A percentile compares a stretch with the other conserved stretches of the same genome.
Evolutionary conservation across 1,140 invertebrate genomes (phyloP).

Genomic region (Microvelia longipes): DNA sequence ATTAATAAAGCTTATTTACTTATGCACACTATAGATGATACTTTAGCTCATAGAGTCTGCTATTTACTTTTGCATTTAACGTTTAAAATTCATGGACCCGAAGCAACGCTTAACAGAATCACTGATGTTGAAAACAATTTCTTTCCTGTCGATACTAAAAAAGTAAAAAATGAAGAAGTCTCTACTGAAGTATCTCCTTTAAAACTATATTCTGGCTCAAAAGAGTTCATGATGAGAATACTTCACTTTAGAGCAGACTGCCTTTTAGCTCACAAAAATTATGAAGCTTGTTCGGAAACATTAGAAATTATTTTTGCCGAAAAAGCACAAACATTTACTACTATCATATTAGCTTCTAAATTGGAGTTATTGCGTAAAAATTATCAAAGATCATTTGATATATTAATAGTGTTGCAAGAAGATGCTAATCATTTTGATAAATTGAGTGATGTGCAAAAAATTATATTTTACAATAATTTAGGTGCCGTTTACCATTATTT

Average conservation of each 20-base stretch:
- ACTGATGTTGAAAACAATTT: constrained; percentile 8
- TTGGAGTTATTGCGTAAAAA: constrained; percentile 53
- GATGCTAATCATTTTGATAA: neutral
- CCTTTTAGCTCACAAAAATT: constrained; percentile 1
- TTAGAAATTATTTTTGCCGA: constrained; percentile 7
- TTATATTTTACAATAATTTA: constrained; percentile 74
- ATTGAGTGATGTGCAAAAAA: neutral
- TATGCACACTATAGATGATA: constrained; percentile 45
- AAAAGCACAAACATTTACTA: constrained; percentile 24
- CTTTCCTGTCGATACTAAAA: neutral
- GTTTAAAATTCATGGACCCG: neutral
- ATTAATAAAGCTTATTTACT: constrained; percentile 56
- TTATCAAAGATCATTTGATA: constrained; percentile 46
- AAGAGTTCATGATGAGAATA: constrained; percentile 1
- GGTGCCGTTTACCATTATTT: constrained; percentile 74
- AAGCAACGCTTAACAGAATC: neutral
- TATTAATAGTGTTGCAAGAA: constrained; percentile 32
- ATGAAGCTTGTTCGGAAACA: constrained; percentile 7
- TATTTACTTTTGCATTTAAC: constrained; percentile 2
- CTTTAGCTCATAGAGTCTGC: constrained; percentile 6
- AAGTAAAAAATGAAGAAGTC: neutral
- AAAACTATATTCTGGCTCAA: neutral
- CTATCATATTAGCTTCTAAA: constrained; percentile 49
- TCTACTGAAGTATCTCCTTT: neutral
- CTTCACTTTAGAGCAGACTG: neutral